Conservation (phyloP, 2,888 invertebrate species). For the Drosophila nigritarsus region DNA sequence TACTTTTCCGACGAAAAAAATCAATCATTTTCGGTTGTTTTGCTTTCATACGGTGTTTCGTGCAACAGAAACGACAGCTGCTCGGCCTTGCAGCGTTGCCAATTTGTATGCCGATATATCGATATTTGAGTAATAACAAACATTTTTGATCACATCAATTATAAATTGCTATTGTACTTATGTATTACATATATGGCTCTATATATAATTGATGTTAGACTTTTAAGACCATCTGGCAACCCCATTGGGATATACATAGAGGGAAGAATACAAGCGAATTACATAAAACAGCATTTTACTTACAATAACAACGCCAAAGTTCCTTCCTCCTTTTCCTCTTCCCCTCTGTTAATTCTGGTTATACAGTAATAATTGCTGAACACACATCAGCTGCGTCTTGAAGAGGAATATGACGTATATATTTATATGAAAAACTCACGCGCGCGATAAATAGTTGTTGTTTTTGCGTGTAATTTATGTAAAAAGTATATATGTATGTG, state of each 20-base stretch:
- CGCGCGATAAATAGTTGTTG: conserved; percentile 21
- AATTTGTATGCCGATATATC: conserved; percentile 48
- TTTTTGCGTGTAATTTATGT: conserved; percentile 24
- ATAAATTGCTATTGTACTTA: background rate
- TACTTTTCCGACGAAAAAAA: conserved; percentile 79
- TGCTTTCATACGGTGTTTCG: conserved; percentile 70
- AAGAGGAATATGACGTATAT: background rate
- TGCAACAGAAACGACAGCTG: conserved; percentile 61
- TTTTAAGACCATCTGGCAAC: conserved; percentile 57
- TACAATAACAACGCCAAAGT: conserved; percentile 62
- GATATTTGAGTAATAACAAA: conserved; percentile 37
- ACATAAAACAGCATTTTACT: conserved; percentile 65
- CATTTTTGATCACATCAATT: background rate
- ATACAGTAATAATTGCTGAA: background rate
- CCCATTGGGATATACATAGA: conserved; percentile 10
- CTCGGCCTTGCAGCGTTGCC: conserved; percentile 64
- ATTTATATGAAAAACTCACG: conserved; percentile 13
- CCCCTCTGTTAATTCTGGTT: conserved; percentile 21
- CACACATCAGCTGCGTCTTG: conserved; percentile 43
- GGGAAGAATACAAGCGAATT: conserved; percentile 55
- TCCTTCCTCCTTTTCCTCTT: conserved; percentile 23
- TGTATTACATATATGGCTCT: conserved; percentile 9
- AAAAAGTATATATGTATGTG: conserved; percentile 58
- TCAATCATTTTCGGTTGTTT: conserved; percentile 81
- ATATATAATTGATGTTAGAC: conserved; percentile 8